Conservation (phyloP, 1,140 invertebrate genomes). For the Melipona quadrifasciata region DNA sequence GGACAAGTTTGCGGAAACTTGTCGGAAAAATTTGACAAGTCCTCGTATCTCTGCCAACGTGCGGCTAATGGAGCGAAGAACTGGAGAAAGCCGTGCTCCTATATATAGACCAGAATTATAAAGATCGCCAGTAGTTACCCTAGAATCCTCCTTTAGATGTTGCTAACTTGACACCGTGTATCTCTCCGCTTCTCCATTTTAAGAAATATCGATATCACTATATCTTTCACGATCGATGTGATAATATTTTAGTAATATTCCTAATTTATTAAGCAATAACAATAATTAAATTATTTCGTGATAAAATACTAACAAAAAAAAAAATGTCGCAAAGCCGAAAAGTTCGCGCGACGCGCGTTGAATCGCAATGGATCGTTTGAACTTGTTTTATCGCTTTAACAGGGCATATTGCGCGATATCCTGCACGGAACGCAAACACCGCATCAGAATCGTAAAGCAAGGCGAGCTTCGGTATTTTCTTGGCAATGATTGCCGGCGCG, state of each 20-base stretch:
- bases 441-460: constrained; percentile 36
- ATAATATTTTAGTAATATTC: too few relatives aligned
- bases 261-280: too few relatives aligned
- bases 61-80: neutral
- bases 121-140: neutral
- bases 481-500: constrained; percentile 54
- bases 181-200: neutral
- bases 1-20: neutral
- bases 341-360: neutral
- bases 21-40: neutral
- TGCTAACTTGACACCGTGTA: neutral
- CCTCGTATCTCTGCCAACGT: neutral
- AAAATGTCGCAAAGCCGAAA: neutral
- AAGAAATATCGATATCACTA: too few relatives aligned
- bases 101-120: neutral
- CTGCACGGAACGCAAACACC: constrained; percentile 11
- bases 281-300: too few relatives aligned
- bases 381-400: neutral
- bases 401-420: constrained; percentile 20
- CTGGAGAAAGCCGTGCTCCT: neutral
- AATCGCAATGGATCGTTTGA: neutral
- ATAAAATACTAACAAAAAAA: neutral
- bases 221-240: too few relatives aligned
- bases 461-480: constrained; percentile 32
- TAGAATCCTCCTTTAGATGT: neutral